Percentiles rank a stretch among this genome's conserved stretches.
Evolutionary conservation across 2,888 invertebrate genomes (phyloP).

Genomic region (Erebia aethiops): DNA sequence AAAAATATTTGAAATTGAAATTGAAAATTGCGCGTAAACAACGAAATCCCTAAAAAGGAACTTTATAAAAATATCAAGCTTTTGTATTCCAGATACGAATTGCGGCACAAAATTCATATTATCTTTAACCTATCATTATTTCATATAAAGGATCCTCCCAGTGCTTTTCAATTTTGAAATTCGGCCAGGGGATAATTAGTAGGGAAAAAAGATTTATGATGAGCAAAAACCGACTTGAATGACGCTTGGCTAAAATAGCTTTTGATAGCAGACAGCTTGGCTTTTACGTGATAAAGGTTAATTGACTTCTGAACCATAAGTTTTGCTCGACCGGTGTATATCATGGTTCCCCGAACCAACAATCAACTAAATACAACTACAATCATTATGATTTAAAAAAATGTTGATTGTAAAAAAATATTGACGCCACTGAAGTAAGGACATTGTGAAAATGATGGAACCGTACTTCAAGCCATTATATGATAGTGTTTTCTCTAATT

Average conservation of each 20-base stretch:
- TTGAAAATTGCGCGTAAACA: not conserved
- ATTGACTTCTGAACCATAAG: not conserved
- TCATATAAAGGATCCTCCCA: constrained; percentile 42
- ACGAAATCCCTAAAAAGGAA: not conserved
- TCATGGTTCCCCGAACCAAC: no score
- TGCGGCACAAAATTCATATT: constrained; percentile 30
- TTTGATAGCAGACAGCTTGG: constrained; percentile 34
- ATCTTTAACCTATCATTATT: constrained; percentile 44
- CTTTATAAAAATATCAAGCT: constrained; percentile 2
- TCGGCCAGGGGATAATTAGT: constrained; percentile 44
- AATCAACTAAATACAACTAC: no score
- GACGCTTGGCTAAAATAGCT: constrained; percentile 33
- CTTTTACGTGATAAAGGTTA: constrained; percentile 8
- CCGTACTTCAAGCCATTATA: no score
- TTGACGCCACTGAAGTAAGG: no score
- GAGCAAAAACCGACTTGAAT: constrained; percentile 39
- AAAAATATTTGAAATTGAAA: no score
- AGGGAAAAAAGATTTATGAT: constrained; percentile 39
- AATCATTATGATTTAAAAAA: no score
- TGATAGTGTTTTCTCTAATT: no score
- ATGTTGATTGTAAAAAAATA: no score
- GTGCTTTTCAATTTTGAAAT: constrained; percentile 43
- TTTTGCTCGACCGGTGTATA: not conserved
- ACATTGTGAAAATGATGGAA: no score
- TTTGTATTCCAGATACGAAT: constrained; percentile 26